These are phyloP conservation scores for Zaprionus gabonicus DNA, from an alignment of 1,140 invertebrate species.

Conservation along the genomic window DNA sequence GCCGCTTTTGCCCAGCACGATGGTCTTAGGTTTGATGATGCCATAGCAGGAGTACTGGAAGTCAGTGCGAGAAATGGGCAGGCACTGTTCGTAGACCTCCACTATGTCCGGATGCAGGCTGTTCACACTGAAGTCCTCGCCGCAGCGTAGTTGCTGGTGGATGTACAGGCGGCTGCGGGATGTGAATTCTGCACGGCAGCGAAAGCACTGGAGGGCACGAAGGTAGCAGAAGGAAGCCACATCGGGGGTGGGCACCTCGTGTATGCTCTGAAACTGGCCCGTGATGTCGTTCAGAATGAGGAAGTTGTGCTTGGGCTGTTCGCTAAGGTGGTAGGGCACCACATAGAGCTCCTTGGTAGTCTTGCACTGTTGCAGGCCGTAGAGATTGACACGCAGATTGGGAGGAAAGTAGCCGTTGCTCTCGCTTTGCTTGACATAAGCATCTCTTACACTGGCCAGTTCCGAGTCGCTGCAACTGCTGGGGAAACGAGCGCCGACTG, in stretches of 20 bases:
- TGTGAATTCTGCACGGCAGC: constrained; percentile 47
- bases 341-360: constrained; percentile 66
- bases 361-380: constrained; percentile 62
- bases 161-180: constrained; percentile 52
- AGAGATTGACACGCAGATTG: constrained; percentile 67
- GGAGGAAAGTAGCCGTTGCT: constrained; percentile 24
- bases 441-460: constrained; percentile 46
- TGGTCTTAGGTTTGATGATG: constrained; percentile 63
- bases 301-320: constrained; percentile 58
- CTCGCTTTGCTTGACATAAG: constrained; percentile 63
- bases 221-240: not conserved
- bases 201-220: constrained; percentile 45
- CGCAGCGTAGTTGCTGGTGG: constrained; percentile 61
- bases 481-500: too few relatives aligned
- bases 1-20: constrained; percentile 57
- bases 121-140: constrained; percentile 66
- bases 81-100: constrained; percentile 66
- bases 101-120: constrained; percentile 66
- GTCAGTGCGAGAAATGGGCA: constrained; percentile 61
- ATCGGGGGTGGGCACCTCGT: constrained; percentile 44
- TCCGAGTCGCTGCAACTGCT: constrained; percentile 45
- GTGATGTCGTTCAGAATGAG: constrained; percentile 63
- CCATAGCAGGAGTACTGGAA: constrained; percentile 65
- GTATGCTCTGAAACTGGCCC: constrained; percentile 62
- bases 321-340: constrained; percentile 67